These are phyloP conservation scores for Dysidea cf. avara DNA, from an alignment of 37 sponge, comb jelly and placozoan species.

Conservation along the genomic window DNA sequence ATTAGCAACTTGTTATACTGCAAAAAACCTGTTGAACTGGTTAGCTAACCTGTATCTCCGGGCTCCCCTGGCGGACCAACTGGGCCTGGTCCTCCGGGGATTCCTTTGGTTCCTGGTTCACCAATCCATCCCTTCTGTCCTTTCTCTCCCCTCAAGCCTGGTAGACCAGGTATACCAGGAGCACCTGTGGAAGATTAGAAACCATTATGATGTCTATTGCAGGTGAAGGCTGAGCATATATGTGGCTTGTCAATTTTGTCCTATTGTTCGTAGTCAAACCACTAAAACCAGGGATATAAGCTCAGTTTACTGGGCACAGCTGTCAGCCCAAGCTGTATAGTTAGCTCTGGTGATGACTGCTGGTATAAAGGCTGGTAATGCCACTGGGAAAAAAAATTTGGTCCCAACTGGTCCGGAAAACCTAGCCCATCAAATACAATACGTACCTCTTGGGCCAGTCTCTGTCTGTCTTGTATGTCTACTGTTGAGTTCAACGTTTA, in stretches of 20 bases:
- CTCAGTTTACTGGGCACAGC: neutral
- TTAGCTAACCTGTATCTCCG: neutral
- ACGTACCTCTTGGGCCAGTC: no score
- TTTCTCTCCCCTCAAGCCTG: neutral
- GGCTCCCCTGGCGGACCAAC: conserved; percentile 17
- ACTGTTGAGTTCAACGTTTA: no score
- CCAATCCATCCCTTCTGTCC: no score
- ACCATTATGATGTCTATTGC: no score
- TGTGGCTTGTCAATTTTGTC: neutral
- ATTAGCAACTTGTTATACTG: neutral
- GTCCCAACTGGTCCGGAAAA: no score
- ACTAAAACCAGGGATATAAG: neutral
- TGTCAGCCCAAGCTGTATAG: no score
- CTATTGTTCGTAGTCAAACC: neutral
- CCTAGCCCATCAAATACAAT: no score
- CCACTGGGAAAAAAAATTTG: no score
- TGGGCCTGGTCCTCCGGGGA: conserved; percentile 33
- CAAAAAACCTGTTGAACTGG: neutral
- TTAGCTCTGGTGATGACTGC: no score
- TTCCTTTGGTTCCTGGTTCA: conserved; percentile 8
- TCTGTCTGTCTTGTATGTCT: no score
- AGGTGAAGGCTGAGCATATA: no score
- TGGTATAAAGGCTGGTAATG: no score
- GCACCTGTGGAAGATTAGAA: conserved; percentile 8
- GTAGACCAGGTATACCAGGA: neutral